Conservation (phyloP, 2,888 invertebrate genomes). For the Chromoteleia sp. region DNA sequence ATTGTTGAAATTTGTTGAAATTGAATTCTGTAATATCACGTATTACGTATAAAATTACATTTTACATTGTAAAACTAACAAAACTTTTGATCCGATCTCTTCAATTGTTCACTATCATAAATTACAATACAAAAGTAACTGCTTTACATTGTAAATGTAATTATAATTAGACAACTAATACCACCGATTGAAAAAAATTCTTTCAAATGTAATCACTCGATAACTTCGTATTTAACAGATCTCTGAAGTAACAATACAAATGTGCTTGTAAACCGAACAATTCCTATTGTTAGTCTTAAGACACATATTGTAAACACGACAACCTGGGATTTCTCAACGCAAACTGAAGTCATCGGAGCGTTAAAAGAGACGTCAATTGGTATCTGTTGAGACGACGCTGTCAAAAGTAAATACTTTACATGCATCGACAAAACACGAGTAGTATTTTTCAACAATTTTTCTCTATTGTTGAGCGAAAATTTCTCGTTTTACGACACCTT, state of each 20-base stretch:
- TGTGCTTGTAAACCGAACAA: background rate
- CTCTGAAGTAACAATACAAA: background rate
- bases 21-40: too few relatives aligned
- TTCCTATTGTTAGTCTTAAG: background rate
- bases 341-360: constrained; percentile 5
- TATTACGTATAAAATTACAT: too few relatives aligned
- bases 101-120: too few relatives aligned
- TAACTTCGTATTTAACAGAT: too few relatives aligned
- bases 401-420: constrained; percentile 31
- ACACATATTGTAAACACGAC: background rate
- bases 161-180: too few relatives aligned
- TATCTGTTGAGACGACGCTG: background rate
- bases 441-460: background rate
- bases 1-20: too few relatives aligned
- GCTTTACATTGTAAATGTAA: too few relatives aligned
- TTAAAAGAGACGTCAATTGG: constrained; percentile 35
- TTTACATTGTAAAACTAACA: too few relatives aligned
- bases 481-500: constrained; percentile 37
- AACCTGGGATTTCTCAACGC: background rate
- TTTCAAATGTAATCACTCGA: too few relatives aligned
- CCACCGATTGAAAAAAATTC: too few relatives aligned
- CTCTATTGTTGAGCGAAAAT: constrained; percentile 14
- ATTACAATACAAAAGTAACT: too few relatives aligned
- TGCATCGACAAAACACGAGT: constrained; percentile 12
- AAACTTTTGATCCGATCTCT: too few relatives aligned